Percentiles rank a stretch among this genome's conserved stretches.
Evolutionary conservation across 2,797 vertebrate species (phyloP).

Genomic region (Cryptoblepharus egeriae): DNA sequence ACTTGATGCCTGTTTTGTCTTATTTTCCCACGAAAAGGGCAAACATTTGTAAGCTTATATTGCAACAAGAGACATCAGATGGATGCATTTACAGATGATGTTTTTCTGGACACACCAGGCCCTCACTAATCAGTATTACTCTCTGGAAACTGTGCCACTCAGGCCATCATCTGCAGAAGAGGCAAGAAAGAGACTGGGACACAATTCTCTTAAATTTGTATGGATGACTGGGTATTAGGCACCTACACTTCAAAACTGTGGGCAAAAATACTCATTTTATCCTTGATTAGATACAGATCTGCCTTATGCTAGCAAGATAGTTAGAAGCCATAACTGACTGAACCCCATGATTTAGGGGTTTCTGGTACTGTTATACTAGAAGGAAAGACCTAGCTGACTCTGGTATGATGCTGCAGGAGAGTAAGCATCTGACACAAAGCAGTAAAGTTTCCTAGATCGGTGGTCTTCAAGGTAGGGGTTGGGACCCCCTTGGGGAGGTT

Average conservation of each 20-base stretch:
- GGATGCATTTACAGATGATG: slow-evolving; percentile 17
- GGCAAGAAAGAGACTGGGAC: background rate
- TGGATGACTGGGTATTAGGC: slow-evolving; percentile 27
- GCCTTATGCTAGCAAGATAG: slow-evolving; percentile 72
- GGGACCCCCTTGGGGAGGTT: too few species aligned
- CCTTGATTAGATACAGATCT: slow-evolving; percentile 67
- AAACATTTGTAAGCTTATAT: slow-evolving; percentile 60
- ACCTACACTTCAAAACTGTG: slow-evolving; percentile 44
- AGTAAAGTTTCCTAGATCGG: slow-evolving; percentile 37
- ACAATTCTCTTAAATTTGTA: slow-evolving; percentile 10
- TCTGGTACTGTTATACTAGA: slow-evolving; percentile 4
- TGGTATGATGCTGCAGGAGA: background rate
- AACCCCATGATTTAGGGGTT: slow-evolving; percentile 56
- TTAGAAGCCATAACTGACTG: slow-evolving; percentile 78
- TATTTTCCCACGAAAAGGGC: slow-evolving; percentile 50
- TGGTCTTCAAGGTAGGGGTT: too few species aligned
- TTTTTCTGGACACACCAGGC: slow-evolving; percentile 18
- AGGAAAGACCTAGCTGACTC: background rate
- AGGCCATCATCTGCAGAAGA: background rate
- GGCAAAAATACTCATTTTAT: slow-evolving; percentile 57
- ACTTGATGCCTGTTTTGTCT: slow-evolving; percentile 70
- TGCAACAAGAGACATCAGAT: slow-evolving; percentile 48
- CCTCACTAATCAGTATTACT: slow-evolving; percentile 29
- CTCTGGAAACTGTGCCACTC: background rate
- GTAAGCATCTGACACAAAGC: slow-evolving; percentile 40